Base-by-base conservation (phyloP, 2,113 vertebrate genomes). In the Pampusana beccarii region DNA sequence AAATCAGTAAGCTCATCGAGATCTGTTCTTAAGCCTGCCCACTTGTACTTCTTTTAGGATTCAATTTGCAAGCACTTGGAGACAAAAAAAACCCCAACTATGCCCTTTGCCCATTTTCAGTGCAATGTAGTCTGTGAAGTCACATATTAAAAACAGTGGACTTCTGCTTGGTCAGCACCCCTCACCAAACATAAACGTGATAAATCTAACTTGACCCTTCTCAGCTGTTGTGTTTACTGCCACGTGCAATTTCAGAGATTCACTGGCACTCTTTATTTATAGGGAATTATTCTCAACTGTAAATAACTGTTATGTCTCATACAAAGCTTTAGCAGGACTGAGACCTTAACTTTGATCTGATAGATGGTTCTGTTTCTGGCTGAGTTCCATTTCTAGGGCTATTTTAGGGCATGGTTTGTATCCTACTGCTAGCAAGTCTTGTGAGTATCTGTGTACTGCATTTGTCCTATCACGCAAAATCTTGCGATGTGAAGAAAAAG, bases 281-380 rank as follows among this genome's bases (percentile, higher is more conserved):
- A 88, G 24, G 40, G 66, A 92, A n/a, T 60, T 86, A 88, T 56
- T 91, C 72, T 92, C 79, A 86, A 92, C 31, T 84, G 69, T 71
- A 95, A 93, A 86, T 80, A 86, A 92, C 7, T 61, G 40, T 79
- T 91, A 61, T 20, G 4, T 26, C 61, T 95, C 57, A 60, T 11
- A 72, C n/a, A 82, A 92, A 72, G 74, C 60, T 67, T 90, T 50
- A 85, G 53, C 61, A 93, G 33, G 50, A 90, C 46, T 6, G 33
- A 86, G 72, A 86, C 23, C 50, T 73, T 75, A 91, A 80, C 65
- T 93, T 60, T 61, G 57, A 93, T 74, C 44, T 92, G 65, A 94
- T 65, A 58, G 34, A 88, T 80, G 21, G 42, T 48, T 95, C 51
- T 80, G 56, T 60, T 96, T 86, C 58, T 82, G 91, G 34, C 81